Evolutionary conservation across 2,113 vertebrate species (phyloP).

Genomic region (Arizona elegans): DNA sequence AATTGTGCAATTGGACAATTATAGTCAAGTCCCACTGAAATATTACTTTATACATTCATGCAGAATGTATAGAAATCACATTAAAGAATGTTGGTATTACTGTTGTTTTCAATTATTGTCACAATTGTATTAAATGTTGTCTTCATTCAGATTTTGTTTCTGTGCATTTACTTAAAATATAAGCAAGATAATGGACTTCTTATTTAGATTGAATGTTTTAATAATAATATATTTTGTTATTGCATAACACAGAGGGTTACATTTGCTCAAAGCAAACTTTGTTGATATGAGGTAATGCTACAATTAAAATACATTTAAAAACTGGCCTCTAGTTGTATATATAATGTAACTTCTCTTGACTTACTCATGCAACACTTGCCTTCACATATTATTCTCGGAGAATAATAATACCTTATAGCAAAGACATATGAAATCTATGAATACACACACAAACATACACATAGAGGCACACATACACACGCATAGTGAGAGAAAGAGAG

Average conservation of each 20-base stretch:
- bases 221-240: not conserved
- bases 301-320: constrained; percentile 6
- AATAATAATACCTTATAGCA: not conserved
- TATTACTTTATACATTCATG: not conserved
- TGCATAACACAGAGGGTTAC: not conserved
- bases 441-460: not conserved
- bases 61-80: constrained; percentile 3
- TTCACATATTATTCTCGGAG: constrained; percentile 10
- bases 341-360: constrained; percentile 4
- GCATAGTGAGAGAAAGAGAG: not conserved
- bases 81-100: not conserved
- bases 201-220: not conserved
- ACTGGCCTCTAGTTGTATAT: not conserved
- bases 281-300: not conserved
- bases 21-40: not conserved
- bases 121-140: not conserved
- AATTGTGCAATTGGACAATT: not conserved
- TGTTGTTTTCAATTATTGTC: not conserved
- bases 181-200: not conserved
- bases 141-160: not conserved
- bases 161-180: constrained; percentile 1
- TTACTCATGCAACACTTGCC: constrained; percentile 26
- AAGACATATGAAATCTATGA: constrained; percentile 3
- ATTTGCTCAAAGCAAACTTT: not conserved
- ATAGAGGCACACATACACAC: not conserved